Base-by-base conservation (phyloP, 2,797 vertebrate genomes). In the Darevskia nairensis region DNA sequence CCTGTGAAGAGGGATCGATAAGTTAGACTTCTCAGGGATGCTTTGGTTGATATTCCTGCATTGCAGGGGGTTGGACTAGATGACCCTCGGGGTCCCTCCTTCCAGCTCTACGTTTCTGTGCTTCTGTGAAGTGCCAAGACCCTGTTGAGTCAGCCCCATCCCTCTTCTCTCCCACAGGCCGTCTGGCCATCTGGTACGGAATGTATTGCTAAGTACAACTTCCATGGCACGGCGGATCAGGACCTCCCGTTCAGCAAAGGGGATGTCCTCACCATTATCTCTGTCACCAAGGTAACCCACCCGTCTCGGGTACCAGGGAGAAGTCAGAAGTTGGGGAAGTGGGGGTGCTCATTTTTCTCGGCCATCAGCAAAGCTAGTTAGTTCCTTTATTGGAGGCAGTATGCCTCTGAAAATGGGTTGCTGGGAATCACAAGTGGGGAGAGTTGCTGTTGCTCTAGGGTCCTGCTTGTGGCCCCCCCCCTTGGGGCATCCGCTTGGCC, bases 171-270 rank as follows among this genome's bases (percentile, higher is more conserved):
- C 0, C 46, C 3, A 21, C 92, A 97, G 97, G 98, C 97, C 91
- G 84, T 97, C 96, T 99, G 99, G 99, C 97, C 98, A 0, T 96
- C 98, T 4, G 98, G 98, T 97, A 98, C 99, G 86, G 98, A 99
- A 96, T 99, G 99, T 95, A 98, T 99, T 93, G 99, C 99, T 96
- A 99, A 99, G 94, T 99, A 99, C 96, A 99, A 99, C 95, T 99
- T 99, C 96, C 98, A 98, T 29, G 98, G 98, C 93, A 98, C 98
- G 15, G 98, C 98, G 0, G 98, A 99, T 88, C 98, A 99, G 94
- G 99, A 99, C 96, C 98, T 99, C 93, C 98, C 98, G 88, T 99
- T 99, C 97, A 98, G 97, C 95, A 99, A 99, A 97, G 99, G 99
- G 92, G 99, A 99, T 0, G 98, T 99, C 84, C 97, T 99, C 88